phyloP scores from a whole-genome alignment of 2,113 vertebrate genomes.

The Corythornis cristatus region DNA sequence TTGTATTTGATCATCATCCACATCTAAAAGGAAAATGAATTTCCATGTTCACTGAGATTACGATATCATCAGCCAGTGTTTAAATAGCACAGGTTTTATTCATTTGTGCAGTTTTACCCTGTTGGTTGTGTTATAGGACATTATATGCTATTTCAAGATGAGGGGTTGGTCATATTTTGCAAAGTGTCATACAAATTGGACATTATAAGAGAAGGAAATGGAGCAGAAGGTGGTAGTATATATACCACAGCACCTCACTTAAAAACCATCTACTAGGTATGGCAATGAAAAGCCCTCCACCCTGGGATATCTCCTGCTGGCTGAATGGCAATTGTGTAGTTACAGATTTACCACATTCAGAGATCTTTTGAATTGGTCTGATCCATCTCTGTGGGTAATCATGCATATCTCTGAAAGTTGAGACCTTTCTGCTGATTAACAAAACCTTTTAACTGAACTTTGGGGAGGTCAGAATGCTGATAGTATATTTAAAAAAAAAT shows the following conservation, averaged over 20 bases:
- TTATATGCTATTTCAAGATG: not conserved
- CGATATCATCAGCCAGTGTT: not conserved
- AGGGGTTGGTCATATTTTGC: not conserved
- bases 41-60: not conserved
- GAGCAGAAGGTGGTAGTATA: not conserved
- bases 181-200: not conserved
- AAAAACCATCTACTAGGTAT: not conserved
- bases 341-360: not conserved
- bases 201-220: not conserved
- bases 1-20: not conserved
- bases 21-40: constrained; percentile 8
- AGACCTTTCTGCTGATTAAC: not conserved
- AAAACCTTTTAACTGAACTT: not conserved
- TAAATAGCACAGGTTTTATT: not conserved
- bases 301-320: not conserved
- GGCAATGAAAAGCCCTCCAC: not conserved
- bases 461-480: not conserved
- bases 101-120: not conserved
- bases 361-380: not conserved
- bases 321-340: not conserved
- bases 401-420: not conserved
- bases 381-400: not conserved
- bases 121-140: not conserved
- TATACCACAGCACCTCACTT: not conserved
- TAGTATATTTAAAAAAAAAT: not conserved